Percentiles rank a stretch among this genome's conserved stretches.
Evolutionary conservation across 2,113 vertebrate species (phyloP).

Genomic region (Odontesthes bonariensis): DNA sequence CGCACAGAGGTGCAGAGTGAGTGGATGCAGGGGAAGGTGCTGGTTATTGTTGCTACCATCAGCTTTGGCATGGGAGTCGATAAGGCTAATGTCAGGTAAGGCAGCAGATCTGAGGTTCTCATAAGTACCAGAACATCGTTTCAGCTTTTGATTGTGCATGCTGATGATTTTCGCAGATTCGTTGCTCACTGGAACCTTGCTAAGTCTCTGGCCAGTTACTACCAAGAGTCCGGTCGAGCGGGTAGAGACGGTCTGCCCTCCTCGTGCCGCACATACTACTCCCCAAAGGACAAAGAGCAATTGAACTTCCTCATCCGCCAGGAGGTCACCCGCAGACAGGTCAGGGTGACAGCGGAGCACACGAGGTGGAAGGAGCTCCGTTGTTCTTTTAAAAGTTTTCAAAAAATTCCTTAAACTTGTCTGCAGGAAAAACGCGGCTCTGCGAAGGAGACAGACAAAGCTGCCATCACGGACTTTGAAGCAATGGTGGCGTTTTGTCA

Average conservation of each 20-base stretch:
- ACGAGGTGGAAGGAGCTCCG: background rate
- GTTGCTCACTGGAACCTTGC: constrained; percentile 98
- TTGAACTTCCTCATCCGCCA: constrained; percentile 92
- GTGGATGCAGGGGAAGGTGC: constrained; percentile 95
- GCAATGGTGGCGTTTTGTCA: constrained; percentile 92
- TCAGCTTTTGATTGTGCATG: background rate
- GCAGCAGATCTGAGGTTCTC: background rate
- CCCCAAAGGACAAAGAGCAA: constrained; percentile 89
- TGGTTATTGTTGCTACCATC: constrained; percentile 96
- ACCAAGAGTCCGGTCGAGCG: constrained; percentile 97
- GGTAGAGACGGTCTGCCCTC: constrained; percentile 94
- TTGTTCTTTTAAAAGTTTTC: background rate
- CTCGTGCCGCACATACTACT: constrained; percentile 94
- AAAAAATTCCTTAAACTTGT: constrained; percentile 1
- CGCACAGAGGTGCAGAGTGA: constrained; percentile 90
- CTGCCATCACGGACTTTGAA: constrained; percentile 88
- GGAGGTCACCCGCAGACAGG: constrained; percentile 88
- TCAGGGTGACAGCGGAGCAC: constrained; percentile 40
- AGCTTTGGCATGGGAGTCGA: constrained; percentile 99
- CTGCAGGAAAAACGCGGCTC: constrained; percentile 89
- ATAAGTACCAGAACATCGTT: accelerated
- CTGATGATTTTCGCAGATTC: constrained; percentile 82
- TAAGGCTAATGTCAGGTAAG: constrained; percentile 95
- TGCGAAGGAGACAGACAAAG: constrained; percentile 88
- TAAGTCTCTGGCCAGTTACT: constrained; percentile 97